A percentile compares a stretch with the other conserved stretches of the same genome.
Conservation (phyloP, 2,113 vertebrate species). For the Phylloscopus trochilus region DNA sequence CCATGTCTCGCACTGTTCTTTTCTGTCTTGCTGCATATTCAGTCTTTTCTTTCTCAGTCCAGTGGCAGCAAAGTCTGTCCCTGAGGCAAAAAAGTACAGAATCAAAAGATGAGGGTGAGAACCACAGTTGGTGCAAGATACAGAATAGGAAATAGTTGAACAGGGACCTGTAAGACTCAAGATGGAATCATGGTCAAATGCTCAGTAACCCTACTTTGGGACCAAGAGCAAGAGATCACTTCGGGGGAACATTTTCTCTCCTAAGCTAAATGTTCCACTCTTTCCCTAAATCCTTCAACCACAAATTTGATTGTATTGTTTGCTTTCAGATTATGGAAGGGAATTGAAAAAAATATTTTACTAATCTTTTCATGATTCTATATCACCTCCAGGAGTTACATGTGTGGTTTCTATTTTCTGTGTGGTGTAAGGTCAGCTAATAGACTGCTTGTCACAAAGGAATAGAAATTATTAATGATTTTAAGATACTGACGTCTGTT, state of each 20-base stretch:
- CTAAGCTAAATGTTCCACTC: neutral
- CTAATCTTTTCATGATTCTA: neutral
- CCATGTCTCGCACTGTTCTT: accelerated
- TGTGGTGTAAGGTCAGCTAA: neutral
- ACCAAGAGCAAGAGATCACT: neutral
- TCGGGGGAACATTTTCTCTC: neutral
- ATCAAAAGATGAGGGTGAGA: neutral
- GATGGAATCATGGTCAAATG: neutral
- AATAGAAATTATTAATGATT: neutral
- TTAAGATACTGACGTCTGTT: neutral
- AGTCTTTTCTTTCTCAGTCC: neutral
- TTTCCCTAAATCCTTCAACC: neutral
- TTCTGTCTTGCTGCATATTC: neutral
- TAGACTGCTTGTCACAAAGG: neutral
- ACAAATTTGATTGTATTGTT: neutral
- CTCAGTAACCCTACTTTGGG: neutral
- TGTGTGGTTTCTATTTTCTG: neutral
- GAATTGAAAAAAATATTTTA: neutral
- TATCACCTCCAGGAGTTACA: neutral
- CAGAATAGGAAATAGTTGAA: neutral
- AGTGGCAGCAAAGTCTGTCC: neutral
- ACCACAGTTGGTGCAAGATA: neutral
- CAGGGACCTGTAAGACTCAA: neutral
- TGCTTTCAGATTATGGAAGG: neutral
- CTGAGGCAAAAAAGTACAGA: neutral